Percentiles rank a stretch among this genome's conserved stretches.
These are phyloP conservation scores for Dipus sagitta DNA, from an alignment of 2,797 vertebrate genomes.

Conservation along the genomic window DNA sequence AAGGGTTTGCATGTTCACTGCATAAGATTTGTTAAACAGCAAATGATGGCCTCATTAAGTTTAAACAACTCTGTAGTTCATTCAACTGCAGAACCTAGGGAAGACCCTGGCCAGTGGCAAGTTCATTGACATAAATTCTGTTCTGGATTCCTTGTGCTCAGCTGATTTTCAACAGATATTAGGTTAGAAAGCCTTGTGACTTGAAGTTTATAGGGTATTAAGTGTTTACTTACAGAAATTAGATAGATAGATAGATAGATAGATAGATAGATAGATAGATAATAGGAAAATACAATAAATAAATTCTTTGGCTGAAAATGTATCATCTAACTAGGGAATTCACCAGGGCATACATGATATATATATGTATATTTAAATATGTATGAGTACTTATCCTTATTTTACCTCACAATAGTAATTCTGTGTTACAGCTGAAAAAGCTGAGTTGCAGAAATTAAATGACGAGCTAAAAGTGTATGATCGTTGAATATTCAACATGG, in stretches of 20 bases:
- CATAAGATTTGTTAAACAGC: not conserved
- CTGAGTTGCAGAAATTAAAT: not conserved
- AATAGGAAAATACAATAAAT: not conserved
- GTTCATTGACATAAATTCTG: not conserved
- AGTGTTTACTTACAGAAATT: slow-evolving; percentile 5
- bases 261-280: accelerated
- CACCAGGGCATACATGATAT: not conserved
- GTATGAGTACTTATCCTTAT: not conserved
- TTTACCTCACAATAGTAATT: not conserved
- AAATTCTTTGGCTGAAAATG: not conserved
- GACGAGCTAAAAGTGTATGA: not conserved
- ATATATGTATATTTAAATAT: not conserved
- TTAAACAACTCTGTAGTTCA: not conserved
- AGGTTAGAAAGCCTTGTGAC: not conserved
- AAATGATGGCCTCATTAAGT: slow-evolving; percentile 18
- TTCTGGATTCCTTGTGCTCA: not conserved
- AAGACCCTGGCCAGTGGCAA: not conserved
- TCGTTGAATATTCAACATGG: not conserved
- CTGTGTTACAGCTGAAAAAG: not conserved
- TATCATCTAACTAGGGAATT: slow-evolving; percentile 23
- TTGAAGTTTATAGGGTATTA: not conserved
- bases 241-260: accelerated
- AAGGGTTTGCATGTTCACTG: not conserved
- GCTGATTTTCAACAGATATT: not conserved
- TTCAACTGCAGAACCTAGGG: not conserved